phyloP scores from a whole-genome alignment of 2,797 vertebrate genomes.

The Enteromius viviparus region DNA sequence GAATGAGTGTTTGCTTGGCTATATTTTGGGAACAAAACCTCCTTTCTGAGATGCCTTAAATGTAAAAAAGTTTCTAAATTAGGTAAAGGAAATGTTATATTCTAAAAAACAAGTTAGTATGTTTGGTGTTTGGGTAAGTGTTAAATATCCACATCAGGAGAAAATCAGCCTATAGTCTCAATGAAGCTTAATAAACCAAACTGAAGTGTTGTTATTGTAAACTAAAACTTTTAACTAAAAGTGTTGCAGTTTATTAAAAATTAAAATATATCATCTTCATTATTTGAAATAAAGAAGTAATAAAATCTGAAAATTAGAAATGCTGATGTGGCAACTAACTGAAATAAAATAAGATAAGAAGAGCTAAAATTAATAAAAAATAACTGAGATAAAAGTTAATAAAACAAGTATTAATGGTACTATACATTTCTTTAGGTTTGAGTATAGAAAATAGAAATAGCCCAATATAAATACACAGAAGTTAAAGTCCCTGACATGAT shows the following conservation, averaged over 20 bases:
- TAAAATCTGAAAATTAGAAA: background rate
- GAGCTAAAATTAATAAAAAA: background rate
- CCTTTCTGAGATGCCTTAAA: slow-evolving; percentile 6
- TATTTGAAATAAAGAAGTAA: background rate
- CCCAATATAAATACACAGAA: background rate
- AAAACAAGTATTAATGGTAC: no score
- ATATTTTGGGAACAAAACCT: background rate
- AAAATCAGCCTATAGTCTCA: background rate
- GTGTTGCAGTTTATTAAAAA: background rate
- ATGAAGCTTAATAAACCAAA: slow-evolving; percentile 3
- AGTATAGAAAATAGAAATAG: background rate
- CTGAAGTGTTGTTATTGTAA: background rate
- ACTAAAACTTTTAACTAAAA: background rate
- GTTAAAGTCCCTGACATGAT: background rate
- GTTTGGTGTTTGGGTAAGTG: background rate
- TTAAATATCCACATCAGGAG: background rate
- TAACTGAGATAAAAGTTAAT: background rate
- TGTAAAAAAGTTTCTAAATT: background rate
- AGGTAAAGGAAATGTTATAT: background rate
- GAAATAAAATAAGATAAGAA: background rate
- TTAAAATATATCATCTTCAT: background rate
- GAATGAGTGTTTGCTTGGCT: slow-evolving; percentile 5
- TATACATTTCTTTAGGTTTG: background rate
- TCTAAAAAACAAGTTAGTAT: background rate
- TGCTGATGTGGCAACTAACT: background rate